Conservation (phyloP, 1,140 invertebrate species). For the Euwallacea fornicatus region DNA sequence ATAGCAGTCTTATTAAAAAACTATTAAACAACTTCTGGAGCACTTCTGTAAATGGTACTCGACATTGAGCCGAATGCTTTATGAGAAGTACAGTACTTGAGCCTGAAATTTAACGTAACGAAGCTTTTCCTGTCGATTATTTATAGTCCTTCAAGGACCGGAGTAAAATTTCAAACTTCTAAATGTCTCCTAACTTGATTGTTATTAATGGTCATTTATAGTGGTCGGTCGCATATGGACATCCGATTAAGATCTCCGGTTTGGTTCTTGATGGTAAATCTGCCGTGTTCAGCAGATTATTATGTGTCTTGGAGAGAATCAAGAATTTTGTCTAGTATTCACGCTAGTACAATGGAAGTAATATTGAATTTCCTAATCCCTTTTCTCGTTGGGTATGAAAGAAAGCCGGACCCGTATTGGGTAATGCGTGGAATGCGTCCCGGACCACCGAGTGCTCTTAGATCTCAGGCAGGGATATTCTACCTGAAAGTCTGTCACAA, state of each 20-base stretch:
- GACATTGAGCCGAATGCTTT: no score
- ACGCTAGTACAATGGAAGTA: not conserved
- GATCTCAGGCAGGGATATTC: slow-evolving; percentile 25
- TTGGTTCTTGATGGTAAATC: slow-evolving; percentile 1
- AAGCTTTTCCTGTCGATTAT: no score
- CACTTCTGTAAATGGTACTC: no score
- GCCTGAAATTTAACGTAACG: no score
- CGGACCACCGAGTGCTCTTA: slow-evolving; percentile 34
- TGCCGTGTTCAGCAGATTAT: slow-evolving; percentile 14
- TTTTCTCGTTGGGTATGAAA: slow-evolving; percentile 1
- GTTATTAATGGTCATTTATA: slow-evolving; percentile 32
- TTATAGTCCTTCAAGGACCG: no score
- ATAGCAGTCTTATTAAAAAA: slow-evolving; percentile 17
- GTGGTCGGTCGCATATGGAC: slow-evolving; percentile 28
- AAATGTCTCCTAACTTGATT: slow-evolving; percentile 20
- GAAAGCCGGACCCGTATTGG: slow-evolving; percentile 18
- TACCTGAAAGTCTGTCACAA: slow-evolving; percentile 35
- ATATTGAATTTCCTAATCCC: slow-evolving; percentile 20
- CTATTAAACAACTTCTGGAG: not conserved
- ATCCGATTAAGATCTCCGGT: slow-evolving; percentile 31
- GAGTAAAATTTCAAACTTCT: not conserved
- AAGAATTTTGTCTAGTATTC: no score
- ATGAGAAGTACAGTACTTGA: no score
- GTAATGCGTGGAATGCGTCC: slow-evolving; percentile 35
- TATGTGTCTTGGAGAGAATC: not conserved